phyloP scores from a whole-genome alignment of 2,888 invertebrate species.

The Tenthredo mesomela region DNA sequence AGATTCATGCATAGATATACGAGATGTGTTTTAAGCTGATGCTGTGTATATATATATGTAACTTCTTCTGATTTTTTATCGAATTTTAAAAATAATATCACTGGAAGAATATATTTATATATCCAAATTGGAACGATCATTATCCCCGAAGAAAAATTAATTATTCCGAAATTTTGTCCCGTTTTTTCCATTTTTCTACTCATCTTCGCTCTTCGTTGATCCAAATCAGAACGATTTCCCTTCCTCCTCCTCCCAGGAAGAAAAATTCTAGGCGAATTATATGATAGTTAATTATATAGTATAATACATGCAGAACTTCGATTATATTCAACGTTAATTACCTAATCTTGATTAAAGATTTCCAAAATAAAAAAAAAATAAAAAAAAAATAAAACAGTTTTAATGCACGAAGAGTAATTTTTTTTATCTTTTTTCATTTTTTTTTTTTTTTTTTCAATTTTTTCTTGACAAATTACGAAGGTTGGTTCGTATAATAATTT shows the following conservation, averaged over 20 bases:
- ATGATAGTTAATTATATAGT: no score
- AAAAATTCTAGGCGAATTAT: no score
- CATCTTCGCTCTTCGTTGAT: no score
- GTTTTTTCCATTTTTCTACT: no score
- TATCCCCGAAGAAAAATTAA: no score
- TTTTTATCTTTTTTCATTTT: background rate
- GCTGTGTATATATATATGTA: no score
- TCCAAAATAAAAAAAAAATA: background rate
- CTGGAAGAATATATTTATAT: background rate
- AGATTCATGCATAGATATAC: background rate
- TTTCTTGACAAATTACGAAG: background rate
- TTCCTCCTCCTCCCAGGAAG: no score
- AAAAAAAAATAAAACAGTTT: no score
- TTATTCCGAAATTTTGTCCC: no score
- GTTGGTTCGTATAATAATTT: background rate
- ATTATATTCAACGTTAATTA: background rate
- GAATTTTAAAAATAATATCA: background rate
- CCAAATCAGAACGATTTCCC: no score
- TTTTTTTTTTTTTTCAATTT: background rate
- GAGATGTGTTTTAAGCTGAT: background rate
- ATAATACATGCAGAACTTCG: background rate
- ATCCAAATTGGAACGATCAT: background rate
- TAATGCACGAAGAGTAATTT: background rate
- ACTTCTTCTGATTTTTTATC: no score
- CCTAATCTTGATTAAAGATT: background rate